Evolutionary conservation across 2,888 invertebrate genomes (phyloP), one percentile per base, ranked within the genome.

Genomic region (Taphrorychus bicolor): DNA sequence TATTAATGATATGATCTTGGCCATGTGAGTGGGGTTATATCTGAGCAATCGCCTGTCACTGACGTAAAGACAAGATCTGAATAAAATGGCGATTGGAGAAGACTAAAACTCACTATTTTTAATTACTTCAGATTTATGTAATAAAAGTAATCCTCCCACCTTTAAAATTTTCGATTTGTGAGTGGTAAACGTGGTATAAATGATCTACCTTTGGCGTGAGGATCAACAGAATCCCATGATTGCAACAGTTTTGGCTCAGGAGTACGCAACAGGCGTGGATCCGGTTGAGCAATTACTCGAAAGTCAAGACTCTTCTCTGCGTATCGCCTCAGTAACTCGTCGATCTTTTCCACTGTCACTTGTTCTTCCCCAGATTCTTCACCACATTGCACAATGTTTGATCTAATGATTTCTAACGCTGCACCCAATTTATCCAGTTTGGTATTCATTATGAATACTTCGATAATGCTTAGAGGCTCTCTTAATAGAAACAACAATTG

Each of bases 381-480:
- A 2, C 14, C 5, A 17, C 45, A 40, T 3, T 88, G 87, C 74
- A 58, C 19, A 0, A 70, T 61, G 3, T 24, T 23, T 16, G 49
- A 86, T 75, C 88, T 88, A 4, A 71, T 72, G 24, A 85, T 84
- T n/a, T 84, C 84, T 21, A 93, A 78, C 2, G 92, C 87, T 41
- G 84, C 84, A 0, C 86, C 84, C 5, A 93, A 82, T 57, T 85
- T 83, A 73, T 92, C 92, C 57, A 93, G 83, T 78, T 90, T 91
- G 0, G 89, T 90, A 77, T 95, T 95, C 94, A 96, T 95, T 9
- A 96, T 80, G 59, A 94, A 85, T 78, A 94, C 93, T 78, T 96
- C 96, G 5, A 95, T 84, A 76, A 96, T 90, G 2, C 92, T 81
- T 42, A 92, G 78, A 0, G 96, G 96, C 71, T 86, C 86, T 52